Percentiles rank a stretch among this genome's conserved stretches.
These are phyloP conservation scores for Anoplius nigerrimus DNA, from an alignment of 2,888 invertebrate genomes.

Conservation along the genomic window DNA sequence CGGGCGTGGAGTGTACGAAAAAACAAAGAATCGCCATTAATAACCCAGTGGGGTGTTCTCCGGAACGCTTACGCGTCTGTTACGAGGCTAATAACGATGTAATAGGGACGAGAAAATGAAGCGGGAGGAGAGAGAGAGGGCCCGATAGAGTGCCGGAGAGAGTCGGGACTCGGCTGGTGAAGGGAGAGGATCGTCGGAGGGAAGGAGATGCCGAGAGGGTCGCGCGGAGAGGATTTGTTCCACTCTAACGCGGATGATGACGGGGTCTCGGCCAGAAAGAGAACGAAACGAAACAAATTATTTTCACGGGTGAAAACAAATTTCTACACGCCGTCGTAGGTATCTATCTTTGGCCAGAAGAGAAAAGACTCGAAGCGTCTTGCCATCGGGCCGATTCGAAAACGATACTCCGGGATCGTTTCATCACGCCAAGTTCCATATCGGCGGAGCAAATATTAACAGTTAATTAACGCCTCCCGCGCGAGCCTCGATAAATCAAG, in stretches of 20 bases:
- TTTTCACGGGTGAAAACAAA: constrained; percentile 37
- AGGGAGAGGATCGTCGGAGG: constrained; percentile 20
- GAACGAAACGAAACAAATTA: constrained; percentile 28
- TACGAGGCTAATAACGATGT: constrained; percentile 68
- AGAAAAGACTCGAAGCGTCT: not conserved
- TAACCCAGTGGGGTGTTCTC: constrained; percentile 69
- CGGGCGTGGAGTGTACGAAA: constrained; percentile 48
- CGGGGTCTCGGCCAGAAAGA: constrained; percentile 29
- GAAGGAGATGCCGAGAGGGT: constrained; percentile 7
- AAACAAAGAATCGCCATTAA: constrained; percentile 67
- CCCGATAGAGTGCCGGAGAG: constrained; percentile 20
- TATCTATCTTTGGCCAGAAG: not conserved
- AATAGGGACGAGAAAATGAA: constrained; percentile 60
- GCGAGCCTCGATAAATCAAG: constrained; percentile 5
- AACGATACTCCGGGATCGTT: no score
- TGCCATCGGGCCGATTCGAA: no score
- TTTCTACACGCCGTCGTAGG: not conserved
- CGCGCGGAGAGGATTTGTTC: constrained; percentile 22
- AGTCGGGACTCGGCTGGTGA: not conserved
- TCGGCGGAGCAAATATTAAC: constrained; percentile 8
- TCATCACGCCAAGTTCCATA: not conserved
- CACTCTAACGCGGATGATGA: constrained; percentile 36
- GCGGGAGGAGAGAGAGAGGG: constrained; percentile 34
- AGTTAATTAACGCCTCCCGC: constrained; percentile 10
- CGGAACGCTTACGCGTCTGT: constrained; percentile 64